Conservation (phyloP, 2,888 invertebrate species). For the Arrhopalites spinosus region DNA sequence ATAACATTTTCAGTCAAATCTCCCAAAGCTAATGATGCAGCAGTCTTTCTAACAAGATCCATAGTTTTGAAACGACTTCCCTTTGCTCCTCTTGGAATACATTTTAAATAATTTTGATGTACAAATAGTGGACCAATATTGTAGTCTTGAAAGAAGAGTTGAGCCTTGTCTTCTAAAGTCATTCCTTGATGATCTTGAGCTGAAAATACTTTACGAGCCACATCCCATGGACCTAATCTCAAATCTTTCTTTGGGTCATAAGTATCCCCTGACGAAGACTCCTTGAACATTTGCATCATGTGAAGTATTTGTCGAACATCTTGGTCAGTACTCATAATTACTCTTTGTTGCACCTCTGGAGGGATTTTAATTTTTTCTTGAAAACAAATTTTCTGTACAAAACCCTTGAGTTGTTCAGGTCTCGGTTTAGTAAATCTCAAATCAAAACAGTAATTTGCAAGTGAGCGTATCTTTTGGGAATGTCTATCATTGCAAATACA, state of each 20-base stretch:
- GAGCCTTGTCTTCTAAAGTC: slow-evolving; percentile 79
- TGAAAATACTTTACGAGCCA: slow-evolving; percentile 84
- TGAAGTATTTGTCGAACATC: slow-evolving; percentile 94
- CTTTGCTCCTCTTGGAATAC: slow-evolving; percentile 74
- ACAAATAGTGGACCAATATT: slow-evolving; percentile 93
- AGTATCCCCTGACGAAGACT: slow-evolving; percentile 23
- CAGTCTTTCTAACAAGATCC: slow-evolving; percentile 74
- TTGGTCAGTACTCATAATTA: slow-evolving; percentile 85
- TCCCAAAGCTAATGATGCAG: slow-evolving; percentile 83
- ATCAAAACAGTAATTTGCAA: slow-evolving; percentile 94
- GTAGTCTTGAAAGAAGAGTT: slow-evolving; percentile 97
- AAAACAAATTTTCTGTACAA: slow-evolving; percentile 88
- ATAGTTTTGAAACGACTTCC: slow-evolving; percentile 64
- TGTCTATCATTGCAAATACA: slow-evolving; percentile 98
- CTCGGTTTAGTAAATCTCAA: slow-evolving; percentile 80
- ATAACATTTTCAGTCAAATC: slow-evolving; percentile 85
- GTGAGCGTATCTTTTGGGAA: slow-evolving; percentile 88
- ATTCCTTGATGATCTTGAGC: slow-evolving; percentile 76
- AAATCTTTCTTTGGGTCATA: slow-evolving; percentile 51
- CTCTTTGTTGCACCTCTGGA: slow-evolving; percentile 74
- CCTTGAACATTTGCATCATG: slow-evolving; percentile 75
- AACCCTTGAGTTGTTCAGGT: slow-evolving; percentile 78
- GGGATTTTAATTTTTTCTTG: slow-evolving; percentile 85
- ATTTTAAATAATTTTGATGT: slow-evolving; percentile 92
- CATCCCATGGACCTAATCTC: slow-evolving; percentile 84